Percentiles rank a stretch among this genome's conserved stretches.
phyloP scores from a whole-genome alignment of 2,797 vertebrate genomes.

The Enteromius mattozi region DNA sequence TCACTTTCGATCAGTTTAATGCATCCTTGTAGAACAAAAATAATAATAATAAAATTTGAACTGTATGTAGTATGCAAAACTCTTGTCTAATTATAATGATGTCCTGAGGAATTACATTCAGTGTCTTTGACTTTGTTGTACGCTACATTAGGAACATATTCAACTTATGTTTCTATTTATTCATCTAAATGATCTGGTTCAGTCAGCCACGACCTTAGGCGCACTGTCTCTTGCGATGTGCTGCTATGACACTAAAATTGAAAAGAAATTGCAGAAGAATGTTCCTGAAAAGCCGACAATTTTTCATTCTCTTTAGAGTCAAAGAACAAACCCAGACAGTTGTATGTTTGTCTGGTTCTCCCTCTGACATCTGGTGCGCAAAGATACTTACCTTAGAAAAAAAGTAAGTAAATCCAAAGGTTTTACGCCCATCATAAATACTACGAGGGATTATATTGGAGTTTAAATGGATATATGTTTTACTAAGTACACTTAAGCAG shows the following conservation, averaged over 20 bases:
- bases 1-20: not conserved
- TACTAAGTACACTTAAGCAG: conserved; percentile 70
- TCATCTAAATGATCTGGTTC: not conserved
- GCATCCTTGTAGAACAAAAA: not conserved
- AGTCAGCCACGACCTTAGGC: conserved; percentile 7
- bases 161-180: not conserved
- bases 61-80: not conserved
- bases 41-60: not conserved
- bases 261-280: conserved; percentile 33
- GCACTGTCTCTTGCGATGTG: not conserved
- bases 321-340: conserved; percentile 58
- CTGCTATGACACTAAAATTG: not conserved
- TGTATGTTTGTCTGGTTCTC: conserved; percentile 53
- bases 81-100: not conserved
- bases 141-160: conserved; percentile 7
- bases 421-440: conserved; percentile 69
- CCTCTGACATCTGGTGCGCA: conserved; percentile 72
- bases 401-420: conserved; percentile 67
- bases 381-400: conserved; percentile 64
- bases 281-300: conserved; percentile 30
- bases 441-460: conserved; percentile 73
- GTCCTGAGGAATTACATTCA: not conserved
- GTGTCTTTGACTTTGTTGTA: not conserved
- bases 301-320: conserved; percentile 46
- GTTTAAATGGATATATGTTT: conserved; percentile 78